A percentile compares a stretch with the other conserved stretches of the same genome.
Evolutionary conservation across 2,113 vertebrate genomes (phyloP).

Genomic region (Melanostigma gelatinosum): DNA sequence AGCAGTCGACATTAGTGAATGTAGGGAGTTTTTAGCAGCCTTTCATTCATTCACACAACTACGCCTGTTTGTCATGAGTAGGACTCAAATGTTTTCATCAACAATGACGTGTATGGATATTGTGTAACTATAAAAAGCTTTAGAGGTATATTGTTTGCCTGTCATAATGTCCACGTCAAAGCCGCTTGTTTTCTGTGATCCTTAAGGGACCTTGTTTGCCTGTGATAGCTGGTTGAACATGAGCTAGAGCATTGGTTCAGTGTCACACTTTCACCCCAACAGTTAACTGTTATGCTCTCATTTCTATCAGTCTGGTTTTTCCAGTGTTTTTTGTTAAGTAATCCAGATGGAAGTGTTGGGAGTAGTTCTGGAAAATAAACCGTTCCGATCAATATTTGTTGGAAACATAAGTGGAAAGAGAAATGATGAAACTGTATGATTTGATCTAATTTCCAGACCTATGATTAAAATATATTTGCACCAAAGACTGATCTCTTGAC

Average conservation of each 20-base stretch:
- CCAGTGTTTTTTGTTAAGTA: slow-evolving; percentile 36
- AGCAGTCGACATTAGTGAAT: not conserved
- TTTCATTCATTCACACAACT: slow-evolving; percentile 7
- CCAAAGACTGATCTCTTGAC: slow-evolving; percentile 20
- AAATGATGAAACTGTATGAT: slow-evolving; percentile 27
- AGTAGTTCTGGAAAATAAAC: slow-evolving; percentile 11
- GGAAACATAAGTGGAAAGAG: slow-evolving; percentile 3
- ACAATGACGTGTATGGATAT: not conserved
- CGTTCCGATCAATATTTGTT: not conserved
- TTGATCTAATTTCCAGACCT: slow-evolving; percentile 50
- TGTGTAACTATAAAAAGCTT: not conserved
- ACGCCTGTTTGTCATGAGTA: not conserved
- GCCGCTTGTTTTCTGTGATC: not conserved
- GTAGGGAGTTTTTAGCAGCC: slow-evolving; percentile 15
- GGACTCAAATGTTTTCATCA: slow-evolving; percentile 22
- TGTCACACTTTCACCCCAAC: not conserved
- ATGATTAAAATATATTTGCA: slow-evolving; percentile 69
- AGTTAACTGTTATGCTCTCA: not conserved
- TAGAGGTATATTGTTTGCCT: not conserved
- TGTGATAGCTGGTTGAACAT: slow-evolving; percentile 20
- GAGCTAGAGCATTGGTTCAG: slow-evolving; percentile 1
- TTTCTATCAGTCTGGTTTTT: not conserved
- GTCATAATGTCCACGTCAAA: slow-evolving; percentile 21
- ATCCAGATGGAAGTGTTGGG: slow-evolving; percentile 25
- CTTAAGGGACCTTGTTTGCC: slow-evolving; percentile 32